A percentile compares a stretch with the other conserved stretches of the same genome.
phyloP scores from a whole-genome alignment of 2,113 vertebrate genomes.

The Rhea americana region DNA sequence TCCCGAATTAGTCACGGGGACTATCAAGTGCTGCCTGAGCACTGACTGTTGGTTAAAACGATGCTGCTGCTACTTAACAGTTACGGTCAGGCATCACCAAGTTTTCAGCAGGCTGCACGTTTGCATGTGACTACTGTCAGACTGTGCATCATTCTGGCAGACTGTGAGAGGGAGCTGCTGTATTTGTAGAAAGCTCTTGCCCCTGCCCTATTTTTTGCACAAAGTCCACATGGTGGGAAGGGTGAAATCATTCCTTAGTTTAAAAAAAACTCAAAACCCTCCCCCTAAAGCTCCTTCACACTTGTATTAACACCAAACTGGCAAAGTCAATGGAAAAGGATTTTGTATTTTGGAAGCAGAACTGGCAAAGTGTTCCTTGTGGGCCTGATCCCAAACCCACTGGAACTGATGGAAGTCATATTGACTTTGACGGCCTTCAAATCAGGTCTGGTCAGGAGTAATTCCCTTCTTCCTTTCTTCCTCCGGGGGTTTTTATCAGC shows the following conservation, averaged over 20 bases:
- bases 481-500: constrained; percentile 4
- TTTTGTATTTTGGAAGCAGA: constrained; percentile 65
- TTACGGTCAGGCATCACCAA: background rate
- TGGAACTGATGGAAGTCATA: constrained; percentile 31
- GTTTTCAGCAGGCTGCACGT: background rate
- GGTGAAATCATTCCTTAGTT: constrained; percentile 32
- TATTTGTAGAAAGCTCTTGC: background rate
- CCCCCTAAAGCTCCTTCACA: constrained; percentile 49
- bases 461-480: background rate
- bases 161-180: background rate
- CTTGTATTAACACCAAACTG: constrained; percentile 66
- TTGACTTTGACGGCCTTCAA: background rate
- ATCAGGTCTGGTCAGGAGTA: background rate
- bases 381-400: constrained; percentile 63
- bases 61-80: too few relatives aligned
- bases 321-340: constrained; percentile 63
- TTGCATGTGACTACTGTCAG: background rate
- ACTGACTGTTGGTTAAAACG: background rate
- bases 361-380: background rate
- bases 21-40: background rate
- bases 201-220: background rate
- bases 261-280: background rate
- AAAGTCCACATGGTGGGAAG: background rate
- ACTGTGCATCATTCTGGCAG: too few relatives aligned
- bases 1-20: background rate